phyloP scores from a whole-genome alignment of 2,888 invertebrate genomes.

The Limenitis camilla region DNA sequence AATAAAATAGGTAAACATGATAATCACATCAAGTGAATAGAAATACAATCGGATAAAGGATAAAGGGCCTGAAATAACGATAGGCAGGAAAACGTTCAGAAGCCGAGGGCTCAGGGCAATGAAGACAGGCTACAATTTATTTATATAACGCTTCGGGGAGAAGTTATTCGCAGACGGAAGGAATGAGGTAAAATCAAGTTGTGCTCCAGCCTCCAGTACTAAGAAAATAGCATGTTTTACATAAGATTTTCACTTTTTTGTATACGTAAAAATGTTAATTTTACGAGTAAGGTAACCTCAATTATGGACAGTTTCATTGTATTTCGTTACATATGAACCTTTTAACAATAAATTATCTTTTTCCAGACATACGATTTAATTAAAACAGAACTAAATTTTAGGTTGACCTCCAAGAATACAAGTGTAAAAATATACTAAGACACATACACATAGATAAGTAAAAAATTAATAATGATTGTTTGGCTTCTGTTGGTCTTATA shows the following conservation, averaged over 20 bases:
- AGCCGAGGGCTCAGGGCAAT: slow-evolving; percentile 62
- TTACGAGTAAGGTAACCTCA: no score
- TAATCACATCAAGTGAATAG: slow-evolving; percentile 59
- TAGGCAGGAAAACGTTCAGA: slow-evolving; percentile 60
- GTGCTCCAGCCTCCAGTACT: slow-evolving; percentile 36
- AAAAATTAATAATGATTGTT: no score
- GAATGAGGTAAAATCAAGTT: slow-evolving; percentile 56
- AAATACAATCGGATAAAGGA: slow-evolving; percentile 56
- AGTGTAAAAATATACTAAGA: no score
- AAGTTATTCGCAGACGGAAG: slow-evolving; percentile 63
- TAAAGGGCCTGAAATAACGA: slow-evolving; percentile 51
- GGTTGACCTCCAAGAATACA: no score
- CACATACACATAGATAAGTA: no score
- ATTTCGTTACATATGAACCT: no score
- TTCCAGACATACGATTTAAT: no score
- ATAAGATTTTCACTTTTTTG: background rate
- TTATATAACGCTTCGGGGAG: slow-evolving; percentile 72
- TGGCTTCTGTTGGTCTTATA: no score
- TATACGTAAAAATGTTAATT: no score
- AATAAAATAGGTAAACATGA: slow-evolving; percentile 36
- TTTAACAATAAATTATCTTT: no score
- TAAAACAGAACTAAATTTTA: no score
- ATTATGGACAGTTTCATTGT: no score
- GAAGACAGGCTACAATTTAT: slow-evolving; percentile 73
- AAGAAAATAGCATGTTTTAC: slow-evolving; percentile 5